phyloP scores from a whole-genome alignment of 2,797 vertebrate species.

The Thamnophis elegans region DNA sequence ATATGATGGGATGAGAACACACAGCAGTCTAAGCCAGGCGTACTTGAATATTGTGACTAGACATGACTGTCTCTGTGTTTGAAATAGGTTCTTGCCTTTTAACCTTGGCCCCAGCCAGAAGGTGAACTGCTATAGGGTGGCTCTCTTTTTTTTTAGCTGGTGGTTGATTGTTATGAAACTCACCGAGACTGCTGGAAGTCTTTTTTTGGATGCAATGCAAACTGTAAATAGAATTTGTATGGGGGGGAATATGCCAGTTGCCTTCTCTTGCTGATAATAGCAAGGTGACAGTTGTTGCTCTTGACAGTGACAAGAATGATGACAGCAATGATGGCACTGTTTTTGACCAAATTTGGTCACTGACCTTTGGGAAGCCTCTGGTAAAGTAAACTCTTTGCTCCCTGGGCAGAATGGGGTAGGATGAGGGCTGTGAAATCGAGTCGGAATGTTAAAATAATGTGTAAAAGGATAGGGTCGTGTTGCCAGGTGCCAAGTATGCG shows the following conservation, averaged over 20 bases:
- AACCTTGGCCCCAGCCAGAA: slow-evolving; percentile 59
- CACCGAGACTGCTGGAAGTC: slow-evolving; percentile 57
- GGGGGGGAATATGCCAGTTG: slow-evolving; percentile 74
- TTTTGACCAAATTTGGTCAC: slow-evolving; percentile 91
- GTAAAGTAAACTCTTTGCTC: slow-evolving; percentile 67
- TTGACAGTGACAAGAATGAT: slow-evolving; percentile 82
- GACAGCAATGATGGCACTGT: slow-evolving; percentile 77
- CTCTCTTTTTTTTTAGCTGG: slow-evolving; percentile 27
- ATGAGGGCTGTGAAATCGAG: slow-evolving; percentile 17
- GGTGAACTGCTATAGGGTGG: slow-evolving; percentile 36
- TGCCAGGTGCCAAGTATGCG: not conserved
- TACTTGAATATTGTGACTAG: not conserved
- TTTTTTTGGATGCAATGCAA: slow-evolving; percentile 65
- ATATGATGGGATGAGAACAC: not conserved
- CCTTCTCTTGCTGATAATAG: slow-evolving; percentile 81
- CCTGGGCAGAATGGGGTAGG: slow-evolving; percentile 52
- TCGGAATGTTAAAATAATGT: slow-evolving; percentile 16
- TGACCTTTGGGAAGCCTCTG: slow-evolving; percentile 76
- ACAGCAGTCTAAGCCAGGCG: not conserved
- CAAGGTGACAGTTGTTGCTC: slow-evolving; percentile 87
- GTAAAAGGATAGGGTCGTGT: not conserved
- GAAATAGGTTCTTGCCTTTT: slow-evolving; percentile 55
- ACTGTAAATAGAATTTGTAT: slow-evolving; percentile 75
- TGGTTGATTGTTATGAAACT: slow-evolving; percentile 65
- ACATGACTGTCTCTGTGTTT: slow-evolving; percentile 6